A percentile compares a stretch with the other conserved stretches of the same genome.
Conservation (phyloP, 2,113 vertebrate genomes). For the Propithecus coquereli region DNA sequence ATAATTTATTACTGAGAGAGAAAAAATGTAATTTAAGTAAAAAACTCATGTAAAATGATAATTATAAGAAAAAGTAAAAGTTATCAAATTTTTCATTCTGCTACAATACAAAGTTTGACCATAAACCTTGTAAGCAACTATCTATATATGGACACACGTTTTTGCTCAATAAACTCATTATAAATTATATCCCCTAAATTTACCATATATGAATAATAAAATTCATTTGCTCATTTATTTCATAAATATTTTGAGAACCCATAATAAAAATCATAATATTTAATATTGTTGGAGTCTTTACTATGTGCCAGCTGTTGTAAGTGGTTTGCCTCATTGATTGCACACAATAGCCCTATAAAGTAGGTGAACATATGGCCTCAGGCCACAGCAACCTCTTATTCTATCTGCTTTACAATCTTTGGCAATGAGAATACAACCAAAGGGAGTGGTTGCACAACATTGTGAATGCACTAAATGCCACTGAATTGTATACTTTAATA, state of each 20-base stretch:
- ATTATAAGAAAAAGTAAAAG: background rate
- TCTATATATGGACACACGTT: background rate
- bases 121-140: background rate
- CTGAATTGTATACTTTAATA: background rate
- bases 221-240: conserved; percentile 19
- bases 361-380: background rate
- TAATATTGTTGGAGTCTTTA: background rate
- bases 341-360: background rate
- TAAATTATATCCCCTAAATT: background rate
- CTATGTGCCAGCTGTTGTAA: background rate
- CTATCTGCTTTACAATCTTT: background rate
- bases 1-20: background rate
- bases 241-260: background rate
- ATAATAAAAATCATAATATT: background rate
- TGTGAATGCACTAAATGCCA: background rate
- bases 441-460: background rate
- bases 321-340: background rate
- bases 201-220: background rate
- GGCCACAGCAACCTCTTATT: background rate
- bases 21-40: background rate
- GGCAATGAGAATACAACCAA: background rate
- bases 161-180: conserved; percentile 22
- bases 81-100: conserved; percentile 42
- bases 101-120: background rate
- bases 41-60: conserved; percentile 32